These are phyloP conservation scores for Protodeltote pygarga DNA, from an alignment of 2,888 invertebrate genomes.

Conservation along the genomic window DNA sequence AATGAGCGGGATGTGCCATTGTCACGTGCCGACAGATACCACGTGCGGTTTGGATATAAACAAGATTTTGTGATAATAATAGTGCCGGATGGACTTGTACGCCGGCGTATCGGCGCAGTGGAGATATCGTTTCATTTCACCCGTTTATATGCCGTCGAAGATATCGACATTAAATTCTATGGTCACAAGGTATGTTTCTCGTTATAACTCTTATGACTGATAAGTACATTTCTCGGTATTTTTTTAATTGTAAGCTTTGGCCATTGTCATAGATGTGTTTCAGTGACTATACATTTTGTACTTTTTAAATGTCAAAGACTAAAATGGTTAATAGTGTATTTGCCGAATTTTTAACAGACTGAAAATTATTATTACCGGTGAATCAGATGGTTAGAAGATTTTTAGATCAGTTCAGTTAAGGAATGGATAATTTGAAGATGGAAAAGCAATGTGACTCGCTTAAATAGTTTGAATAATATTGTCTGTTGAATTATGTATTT, in stretches of 20 bases:
- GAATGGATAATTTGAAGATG: conserved; percentile 33
- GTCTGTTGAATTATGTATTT: conserved; percentile 51
- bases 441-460: conserved; percentile 47
- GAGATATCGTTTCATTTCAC: conserved; percentile 54
- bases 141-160: conserved; percentile 55
- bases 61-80: conserved; percentile 62
- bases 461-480: conserved; percentile 45
- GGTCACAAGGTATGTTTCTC: conserved; percentile 77
- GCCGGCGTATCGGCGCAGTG: conserved; percentile 51
- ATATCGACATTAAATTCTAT: conserved; percentile 51
- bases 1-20: conserved; percentile 74
- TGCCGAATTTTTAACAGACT: conserved; percentile 49
- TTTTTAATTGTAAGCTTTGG: conserved; percentile 49
- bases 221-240: conserved; percentile 70
- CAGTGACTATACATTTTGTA: conserved; percentile 46
- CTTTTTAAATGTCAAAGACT: conserved; percentile 45
- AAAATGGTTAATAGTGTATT: conserved; percentile 38
- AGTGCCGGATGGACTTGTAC: conserved; percentile 58
- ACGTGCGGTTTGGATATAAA: conserved; percentile 50
- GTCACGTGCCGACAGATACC: conserved; percentile 60
- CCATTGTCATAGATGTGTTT: conserved; percentile 48
- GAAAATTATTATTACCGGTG: conserved; percentile 37
- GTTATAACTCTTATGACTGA: conserved; percentile 72
- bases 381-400: conserved; percentile 32
- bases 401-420: conserved; percentile 35